phyloP scores from a whole-genome alignment of 2,888 invertebrate species.

The Bhutanitis thaidina region DNA sequence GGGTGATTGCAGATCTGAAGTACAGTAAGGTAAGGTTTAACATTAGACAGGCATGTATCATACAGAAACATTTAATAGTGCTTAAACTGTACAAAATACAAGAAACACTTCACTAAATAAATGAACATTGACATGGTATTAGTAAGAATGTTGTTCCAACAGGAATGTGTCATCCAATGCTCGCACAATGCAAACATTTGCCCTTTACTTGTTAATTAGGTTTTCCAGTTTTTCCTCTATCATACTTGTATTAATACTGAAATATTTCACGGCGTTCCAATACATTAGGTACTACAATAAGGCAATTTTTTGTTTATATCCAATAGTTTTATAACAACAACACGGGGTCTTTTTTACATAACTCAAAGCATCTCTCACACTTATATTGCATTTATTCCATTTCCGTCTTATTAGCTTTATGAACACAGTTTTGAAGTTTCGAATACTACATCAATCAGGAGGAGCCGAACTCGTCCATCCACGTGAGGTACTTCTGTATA shows the following conservation, averaged over 20 bases:
- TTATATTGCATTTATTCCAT: constrained; percentile 18
- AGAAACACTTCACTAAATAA: constrained; percentile 5
- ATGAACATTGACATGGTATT: constrained; percentile 4
- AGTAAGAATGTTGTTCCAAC: constrained; percentile 17
- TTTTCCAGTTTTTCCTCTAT: constrained; percentile 53
- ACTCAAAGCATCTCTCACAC: constrained; percentile 25
- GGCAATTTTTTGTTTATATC: constrained; percentile 42
- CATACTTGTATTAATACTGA: constrained; percentile 65
- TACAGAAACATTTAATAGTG: constrained; percentile 18
- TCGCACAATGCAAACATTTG: constrained; percentile 26
- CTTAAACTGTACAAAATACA: constrained; percentile 21
- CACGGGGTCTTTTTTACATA: constrained; percentile 26
- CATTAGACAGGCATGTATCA: background rate
- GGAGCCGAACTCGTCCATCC: constrained; percentile 99
- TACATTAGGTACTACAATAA: constrained; percentile 42
- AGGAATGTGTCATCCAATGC: constrained; percentile 21
- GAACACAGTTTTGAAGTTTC: constrained; percentile 1
- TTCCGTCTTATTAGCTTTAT: constrained; percentile 12
- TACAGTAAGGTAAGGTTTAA: constrained; percentile 7
- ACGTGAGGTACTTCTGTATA: constrained; percentile 95
- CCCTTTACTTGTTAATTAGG: background rate
- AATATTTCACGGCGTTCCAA: constrained; percentile 43
- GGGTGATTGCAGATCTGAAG: constrained; percentile 47
- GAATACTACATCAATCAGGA: constrained; percentile 81
- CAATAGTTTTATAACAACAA: constrained; percentile 23